Base-by-base conservation (phyloP, 2,888 invertebrate species). In the Lobophora halterata region DNA sequence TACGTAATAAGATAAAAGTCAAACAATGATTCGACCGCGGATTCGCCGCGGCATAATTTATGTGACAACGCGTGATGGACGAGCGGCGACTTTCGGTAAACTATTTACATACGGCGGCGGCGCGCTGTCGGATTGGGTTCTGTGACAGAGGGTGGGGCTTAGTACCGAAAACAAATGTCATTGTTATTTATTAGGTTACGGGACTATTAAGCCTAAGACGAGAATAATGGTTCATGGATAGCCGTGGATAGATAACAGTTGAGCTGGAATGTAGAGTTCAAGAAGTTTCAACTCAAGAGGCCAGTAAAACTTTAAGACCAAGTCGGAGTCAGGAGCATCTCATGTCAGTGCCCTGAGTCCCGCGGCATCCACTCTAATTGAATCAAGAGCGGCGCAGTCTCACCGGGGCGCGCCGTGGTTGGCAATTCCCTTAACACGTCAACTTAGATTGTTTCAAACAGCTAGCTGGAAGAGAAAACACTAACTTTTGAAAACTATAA, bases 41-140 rank as follows among this genome's bases (percentile, higher is more conserved):
- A 87, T 86, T 86, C 85, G 85, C 86, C 86, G 86, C 85, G 82
- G 87, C 83, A 87, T 87, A 87, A 87, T 87, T 87, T 87, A 87
- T 87, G 87, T 85, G 87, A 87, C 87, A 86, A 82, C 85, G 80
- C 79, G 81, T 85, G 86, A 85, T 85, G 86, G 85, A 86, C 86
- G 86, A 83, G 82, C 86, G 87, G 83, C 79, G 83, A 85, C 86
- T 87, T 86, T 86, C 73, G 85, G 86, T 83, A 83, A 86, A 87
- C 87, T 87, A 87, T 87, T 87, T 87, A 87, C 87, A 87, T 87
- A 86, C 81, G 82, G 74, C 76, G 76, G 76, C 73, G 80, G 66
- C 77, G 74, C 74, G 80, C 79, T 78, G 82, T 78, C 79, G 86
- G 85, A 85, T 86, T 85, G 85, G 86, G 82, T 79, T 82, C 81